Evolutionary conservation across 2,888 invertebrate species (phyloP), one percentile per base, ranked within the genome.

Genomic region (Kryphioiulus occultus): DNA sequence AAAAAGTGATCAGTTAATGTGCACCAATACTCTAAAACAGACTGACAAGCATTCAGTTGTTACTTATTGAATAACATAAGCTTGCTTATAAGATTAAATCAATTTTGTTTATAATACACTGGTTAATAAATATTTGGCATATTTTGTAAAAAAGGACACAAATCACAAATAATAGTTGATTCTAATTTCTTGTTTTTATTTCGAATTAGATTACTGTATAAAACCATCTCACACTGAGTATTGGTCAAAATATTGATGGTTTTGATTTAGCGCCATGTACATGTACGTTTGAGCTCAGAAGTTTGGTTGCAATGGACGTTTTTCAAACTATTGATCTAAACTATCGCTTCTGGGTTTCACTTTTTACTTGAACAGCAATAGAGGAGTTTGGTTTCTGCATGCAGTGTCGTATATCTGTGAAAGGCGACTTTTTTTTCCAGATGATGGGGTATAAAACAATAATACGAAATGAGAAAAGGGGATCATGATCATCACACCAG

Each of bases 391-490:
- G 30, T 78, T 78, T 30, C 78, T 32, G 30, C 78, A 78, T 78
- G 30, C 30, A 17, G 15, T 30, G 30, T 17, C 30, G 15, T 78
- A 30, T 78, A 78, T 26, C 78, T 78, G 78, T 30, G 30, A 30
- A 17, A 78, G 78, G 78, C 15, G 30, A 17, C 78, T 5, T 30
- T 53, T 78, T 78, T 68, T 7, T 7, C 2, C 26, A 17, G 78
- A 78, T 30, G 78, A 78, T 78, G 78, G 78, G 78, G 78, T 30
- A 78, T 78, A 78, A 78, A 78, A 78, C 78, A 78, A 78, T 78
- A 78, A 78, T 78, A 78, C 78, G 78, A 78, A 78, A 78, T 78
- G 78, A 78, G 78, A 78, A 78, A 78, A 78, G 78, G 78, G 78
- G 78, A 78, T 78, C 78, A 78, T 78, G 78, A 78, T 78, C 78